Evolutionary conservation across 2,797 vertebrate genomes (phyloP).

Genomic region (Spondyliosoma cantharus): DNA sequence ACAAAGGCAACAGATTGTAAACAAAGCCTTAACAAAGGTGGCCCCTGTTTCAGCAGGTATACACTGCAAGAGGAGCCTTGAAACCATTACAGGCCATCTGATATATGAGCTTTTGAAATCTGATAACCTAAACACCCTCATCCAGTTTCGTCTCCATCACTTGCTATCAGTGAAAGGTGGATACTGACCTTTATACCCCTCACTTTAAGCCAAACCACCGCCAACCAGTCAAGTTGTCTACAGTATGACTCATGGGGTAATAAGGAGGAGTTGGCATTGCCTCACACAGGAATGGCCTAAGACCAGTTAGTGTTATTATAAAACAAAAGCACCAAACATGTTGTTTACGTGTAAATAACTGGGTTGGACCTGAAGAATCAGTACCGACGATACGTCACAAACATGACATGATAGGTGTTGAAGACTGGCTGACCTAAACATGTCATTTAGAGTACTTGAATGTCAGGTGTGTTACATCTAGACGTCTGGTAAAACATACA

Average conservation of each 20-base stretch:
- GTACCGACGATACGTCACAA: neutral
- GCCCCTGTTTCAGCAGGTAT: neutral
- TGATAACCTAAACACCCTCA: neutral
- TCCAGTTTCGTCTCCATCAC: conserved; percentile 22
- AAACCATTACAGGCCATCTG: neutral
- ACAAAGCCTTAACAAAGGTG: neutral
- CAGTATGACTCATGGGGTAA: conserved; percentile 21
- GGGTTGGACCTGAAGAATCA: conserved; percentile 18
- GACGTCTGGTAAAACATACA: no score
- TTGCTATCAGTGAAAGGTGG: conserved; percentile 20
- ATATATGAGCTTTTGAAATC: conserved; percentile 31
- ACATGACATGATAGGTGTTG: neutral
- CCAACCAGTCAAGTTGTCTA: conserved; percentile 9
- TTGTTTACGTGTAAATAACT: conserved; percentile 10
- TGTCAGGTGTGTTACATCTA: conserved; percentile 27
- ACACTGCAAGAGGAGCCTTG: neutral
- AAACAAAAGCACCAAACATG: conserved; percentile 17
- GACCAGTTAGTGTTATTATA: conserved; percentile 1
- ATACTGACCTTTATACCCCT: conserved; percentile 50
- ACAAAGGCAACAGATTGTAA: conserved; percentile 12
- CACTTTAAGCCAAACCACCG: conserved; percentile 1
- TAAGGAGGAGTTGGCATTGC: conserved; percentile 36
- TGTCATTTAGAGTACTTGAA: conserved; percentile 49
- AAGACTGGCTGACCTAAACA: conserved; percentile 11
- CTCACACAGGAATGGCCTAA: conserved; percentile 12